Percentiles rank a stretch among this genome's conserved stretches.
Evolutionary conservation across 1,140 invertebrate species (phyloP).

Genomic region (Ostrea denselamellosa): DNA sequence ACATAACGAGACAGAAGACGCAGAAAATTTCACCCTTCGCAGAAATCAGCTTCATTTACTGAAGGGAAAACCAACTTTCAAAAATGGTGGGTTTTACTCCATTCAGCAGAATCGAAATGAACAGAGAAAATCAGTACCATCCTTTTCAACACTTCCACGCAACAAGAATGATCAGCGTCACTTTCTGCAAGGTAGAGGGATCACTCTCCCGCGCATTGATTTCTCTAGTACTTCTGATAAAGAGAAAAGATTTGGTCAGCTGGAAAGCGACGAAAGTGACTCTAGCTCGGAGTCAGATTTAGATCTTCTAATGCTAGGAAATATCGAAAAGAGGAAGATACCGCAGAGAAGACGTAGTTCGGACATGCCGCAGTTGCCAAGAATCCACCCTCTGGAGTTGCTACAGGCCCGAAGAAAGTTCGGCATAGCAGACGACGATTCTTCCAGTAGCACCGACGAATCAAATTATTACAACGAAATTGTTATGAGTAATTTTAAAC

Average conservation of each 20-base stretch:
- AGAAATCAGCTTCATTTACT: constrained; percentile 51
- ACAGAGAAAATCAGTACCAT: constrained; percentile 51
- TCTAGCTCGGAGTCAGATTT: constrained; percentile 34
- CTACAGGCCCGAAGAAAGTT: constrained; percentile 11
- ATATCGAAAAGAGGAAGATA: constrained; percentile 24
- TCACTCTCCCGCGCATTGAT: constrained; percentile 57
- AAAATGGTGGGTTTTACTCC: constrained; percentile 63
- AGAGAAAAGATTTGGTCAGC: neutral
- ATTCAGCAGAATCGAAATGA: constrained; percentile 44
- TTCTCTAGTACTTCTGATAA: neutral
- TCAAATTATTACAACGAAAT: constrained; percentile 42
- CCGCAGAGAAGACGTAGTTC: neutral
- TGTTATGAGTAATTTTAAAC: constrained; percentile 39
- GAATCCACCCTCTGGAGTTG: neutral
- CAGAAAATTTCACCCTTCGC: constrained; percentile 67
- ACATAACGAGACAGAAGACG: constrained; percentile 53
- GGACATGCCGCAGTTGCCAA: constrained; percentile 1
- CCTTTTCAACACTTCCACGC: constrained; percentile 38
- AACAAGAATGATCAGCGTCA: constrained; percentile 41
- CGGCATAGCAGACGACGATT: constrained; percentile 26
- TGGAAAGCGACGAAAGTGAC: neutral
- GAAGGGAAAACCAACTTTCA: constrained; percentile 56
- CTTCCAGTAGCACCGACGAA: constrained; percentile 21
- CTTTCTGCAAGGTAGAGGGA: constrained; percentile 62
- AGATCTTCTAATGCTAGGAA: neutral